Conservation (phyloP, 2,113 vertebrate species). For the Glareola pratincola region DNA sequence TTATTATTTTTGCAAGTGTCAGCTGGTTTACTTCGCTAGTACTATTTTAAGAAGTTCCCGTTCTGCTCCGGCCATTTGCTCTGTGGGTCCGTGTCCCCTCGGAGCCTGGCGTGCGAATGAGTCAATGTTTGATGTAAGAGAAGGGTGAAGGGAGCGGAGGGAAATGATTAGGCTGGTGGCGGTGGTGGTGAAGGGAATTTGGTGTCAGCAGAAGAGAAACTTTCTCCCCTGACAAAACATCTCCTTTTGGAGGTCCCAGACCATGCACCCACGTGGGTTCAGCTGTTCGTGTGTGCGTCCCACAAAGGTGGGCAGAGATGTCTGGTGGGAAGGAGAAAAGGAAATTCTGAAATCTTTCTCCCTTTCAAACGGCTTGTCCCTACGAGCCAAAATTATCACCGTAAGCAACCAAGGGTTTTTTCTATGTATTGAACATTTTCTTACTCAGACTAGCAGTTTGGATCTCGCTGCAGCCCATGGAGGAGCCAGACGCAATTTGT, state of each 20-base stretch:
- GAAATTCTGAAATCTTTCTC: not conserved
- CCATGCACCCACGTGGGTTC: fast-evolving
- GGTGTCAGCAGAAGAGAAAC: not conserved
- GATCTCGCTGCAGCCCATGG: not conserved
- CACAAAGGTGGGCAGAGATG: not conserved
- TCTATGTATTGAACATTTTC: not conserved
- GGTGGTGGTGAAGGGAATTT: not conserved
- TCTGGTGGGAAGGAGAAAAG: not conserved
- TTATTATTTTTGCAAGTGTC: constrained; percentile 23
- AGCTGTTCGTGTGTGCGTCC: not conserved
- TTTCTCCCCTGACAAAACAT: not conserved
- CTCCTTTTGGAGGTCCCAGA: not conserved
- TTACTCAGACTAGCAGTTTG: not conserved
- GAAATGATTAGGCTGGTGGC: not conserved
- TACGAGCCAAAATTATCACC: not conserved
- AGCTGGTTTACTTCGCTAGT: constrained; percentile 12
- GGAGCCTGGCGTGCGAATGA: not conserved
- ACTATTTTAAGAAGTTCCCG: constrained; percentile 11
- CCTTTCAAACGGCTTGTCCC: not conserved
- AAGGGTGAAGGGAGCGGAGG: not conserved
- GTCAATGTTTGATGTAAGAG: not conserved
- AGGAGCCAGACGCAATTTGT: constrained; percentile 9
- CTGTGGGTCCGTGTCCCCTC: not conserved
- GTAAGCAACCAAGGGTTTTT: not conserved
- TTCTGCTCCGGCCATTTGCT: constrained; percentile 7